A percentile compares a stretch with the other conserved stretches of the same genome.
These are phyloP conservation scores for Campoletis raptor DNA, from an alignment of 2,888 invertebrate species.

Conservation along the genomic window DNA sequence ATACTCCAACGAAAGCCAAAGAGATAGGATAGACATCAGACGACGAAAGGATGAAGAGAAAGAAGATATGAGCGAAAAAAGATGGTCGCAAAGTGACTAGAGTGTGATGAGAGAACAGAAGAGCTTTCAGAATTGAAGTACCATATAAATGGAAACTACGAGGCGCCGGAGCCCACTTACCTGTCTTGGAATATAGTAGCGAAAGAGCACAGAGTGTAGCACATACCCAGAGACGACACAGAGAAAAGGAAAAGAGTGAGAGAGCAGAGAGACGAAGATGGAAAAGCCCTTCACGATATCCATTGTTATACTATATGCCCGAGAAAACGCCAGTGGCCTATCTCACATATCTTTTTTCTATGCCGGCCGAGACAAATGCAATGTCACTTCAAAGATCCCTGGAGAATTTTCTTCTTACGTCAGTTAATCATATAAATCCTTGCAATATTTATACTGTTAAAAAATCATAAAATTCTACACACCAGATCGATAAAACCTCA, in stretches of 20 bases:
- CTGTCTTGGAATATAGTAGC: slow-evolving; percentile 64
- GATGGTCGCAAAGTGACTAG: slow-evolving; percentile 41
- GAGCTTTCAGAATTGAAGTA: slow-evolving; percentile 71
- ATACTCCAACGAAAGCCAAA: slow-evolving; percentile 27
- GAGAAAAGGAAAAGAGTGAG: slow-evolving; percentile 1
- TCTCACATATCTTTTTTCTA: slow-evolving; percentile 49
- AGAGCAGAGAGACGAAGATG: slow-evolving; percentile 29
- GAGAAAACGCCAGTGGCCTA: slow-evolving; percentile 58
- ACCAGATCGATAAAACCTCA: neutral
- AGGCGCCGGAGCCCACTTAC: slow-evolving; percentile 69
- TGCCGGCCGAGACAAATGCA: slow-evolving; percentile 20
- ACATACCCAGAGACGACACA: slow-evolving; percentile 28
- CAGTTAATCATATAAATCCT: slow-evolving; percentile 39
- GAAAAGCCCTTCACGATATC: slow-evolving; percentile 64
- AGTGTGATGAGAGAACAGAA: slow-evolving; percentile 67
- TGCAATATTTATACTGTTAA: slow-evolving; percentile 35
- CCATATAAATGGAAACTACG: slow-evolving; percentile 71
- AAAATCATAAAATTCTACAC: slow-evolving; percentile 44
- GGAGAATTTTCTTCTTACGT: slow-evolving; percentile 41
- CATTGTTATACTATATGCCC: slow-evolving; percentile 65
- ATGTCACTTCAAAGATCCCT: slow-evolving; percentile 39
- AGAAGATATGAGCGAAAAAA: slow-evolving; percentile 22
- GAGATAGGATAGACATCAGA: slow-evolving; percentile 20
- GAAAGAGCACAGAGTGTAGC: slow-evolving; percentile 42
- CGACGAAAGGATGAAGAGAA: slow-evolving; percentile 20